Conservation (phyloP, 2,797 vertebrate genomes). For the Catostomus latipinnis region DNA sequence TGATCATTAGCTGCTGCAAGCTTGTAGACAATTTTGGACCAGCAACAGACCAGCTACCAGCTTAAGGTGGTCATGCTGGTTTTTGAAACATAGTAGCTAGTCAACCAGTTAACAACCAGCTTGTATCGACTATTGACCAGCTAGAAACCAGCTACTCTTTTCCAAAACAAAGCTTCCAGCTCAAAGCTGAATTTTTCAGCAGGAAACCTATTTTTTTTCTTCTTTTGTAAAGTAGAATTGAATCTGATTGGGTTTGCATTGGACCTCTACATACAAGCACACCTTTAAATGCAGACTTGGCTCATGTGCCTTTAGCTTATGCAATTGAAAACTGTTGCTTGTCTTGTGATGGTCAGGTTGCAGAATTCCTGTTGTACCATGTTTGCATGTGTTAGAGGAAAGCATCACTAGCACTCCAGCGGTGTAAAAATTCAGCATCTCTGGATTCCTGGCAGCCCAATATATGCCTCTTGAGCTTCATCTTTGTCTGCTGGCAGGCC, state of each 20-base stretch:
- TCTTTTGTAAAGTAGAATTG: background rate
- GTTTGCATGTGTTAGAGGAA: no score
- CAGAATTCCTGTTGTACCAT: no score
- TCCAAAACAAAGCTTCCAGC: background rate
- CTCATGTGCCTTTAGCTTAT: conserved; percentile 15
- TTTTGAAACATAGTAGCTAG: no score
- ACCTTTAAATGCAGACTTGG: conserved; percentile 6
- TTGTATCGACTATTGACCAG: background rate
- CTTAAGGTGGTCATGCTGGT: no score
- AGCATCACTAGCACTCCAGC: conserved; percentile 6
- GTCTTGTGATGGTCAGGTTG: background rate
- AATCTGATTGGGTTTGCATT: conserved; percentile 16
- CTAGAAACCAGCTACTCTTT: background rate
- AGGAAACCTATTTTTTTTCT: background rate
- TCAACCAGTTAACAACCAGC: background rate
- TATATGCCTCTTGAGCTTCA: conserved; percentile 48
- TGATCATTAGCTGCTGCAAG: no score
- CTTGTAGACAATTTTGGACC: no score
- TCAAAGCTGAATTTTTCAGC: background rate
- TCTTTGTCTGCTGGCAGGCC: conserved; percentile 56
- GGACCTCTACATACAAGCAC: conserved; percentile 6
- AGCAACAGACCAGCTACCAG: no score
- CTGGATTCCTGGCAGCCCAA: conserved; percentile 37
- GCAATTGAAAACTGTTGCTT: conserved; percentile 46
- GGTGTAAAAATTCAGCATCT: conserved; percentile 31